phyloP scores from a whole-genome alignment of 2,888 invertebrate genomes.

The Amiota communis region DNA sequence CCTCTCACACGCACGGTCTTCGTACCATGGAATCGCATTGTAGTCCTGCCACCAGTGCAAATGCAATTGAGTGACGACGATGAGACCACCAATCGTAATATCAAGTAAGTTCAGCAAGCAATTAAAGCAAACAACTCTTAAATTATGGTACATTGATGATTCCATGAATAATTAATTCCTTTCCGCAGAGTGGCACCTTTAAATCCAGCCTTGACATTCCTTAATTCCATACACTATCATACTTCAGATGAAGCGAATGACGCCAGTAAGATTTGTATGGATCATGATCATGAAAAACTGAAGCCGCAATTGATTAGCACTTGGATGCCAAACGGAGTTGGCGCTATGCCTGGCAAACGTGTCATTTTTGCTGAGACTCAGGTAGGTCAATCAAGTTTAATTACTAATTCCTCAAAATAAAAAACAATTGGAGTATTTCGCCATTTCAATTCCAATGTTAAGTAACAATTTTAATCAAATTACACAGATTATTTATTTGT shows the following conservation, averaged over 20 bases:
- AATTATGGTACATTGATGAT: no score
- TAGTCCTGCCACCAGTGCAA: conserved; percentile 90
- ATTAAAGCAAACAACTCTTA: no score
- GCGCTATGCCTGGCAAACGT: conserved; percentile 86
- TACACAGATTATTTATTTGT: no score
- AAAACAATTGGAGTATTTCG: no score
- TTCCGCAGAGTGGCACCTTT: conserved; percentile 68
- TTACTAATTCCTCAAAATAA: no score
- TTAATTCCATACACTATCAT: conserved; percentile 72
- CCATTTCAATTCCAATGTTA: no score
- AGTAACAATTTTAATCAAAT: no score
- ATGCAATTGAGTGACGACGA: conserved; percentile 88
- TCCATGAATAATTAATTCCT: no score
- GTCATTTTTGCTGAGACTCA: conserved; percentile 93
- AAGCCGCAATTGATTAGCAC: conserved; percentile 91
- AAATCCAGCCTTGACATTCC: conserved; percentile 73
- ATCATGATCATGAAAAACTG: conserved; percentile 89
- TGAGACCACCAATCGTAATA: conserved; percentile 72
- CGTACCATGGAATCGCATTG: conserved; percentile 97
- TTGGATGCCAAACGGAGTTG: conserved; percentile 92
- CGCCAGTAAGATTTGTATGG: conserved; percentile 80
- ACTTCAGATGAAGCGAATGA: conserved; percentile 74
- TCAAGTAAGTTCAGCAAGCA: conserved; percentile 65
- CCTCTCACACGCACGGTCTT: conserved; percentile 91
- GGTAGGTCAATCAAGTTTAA: conserved; percentile 74